These are phyloP conservation scores for Psilanteris sp. DNA, from an alignment of 1,140 invertebrate species.

Conservation along the genomic window DNA sequence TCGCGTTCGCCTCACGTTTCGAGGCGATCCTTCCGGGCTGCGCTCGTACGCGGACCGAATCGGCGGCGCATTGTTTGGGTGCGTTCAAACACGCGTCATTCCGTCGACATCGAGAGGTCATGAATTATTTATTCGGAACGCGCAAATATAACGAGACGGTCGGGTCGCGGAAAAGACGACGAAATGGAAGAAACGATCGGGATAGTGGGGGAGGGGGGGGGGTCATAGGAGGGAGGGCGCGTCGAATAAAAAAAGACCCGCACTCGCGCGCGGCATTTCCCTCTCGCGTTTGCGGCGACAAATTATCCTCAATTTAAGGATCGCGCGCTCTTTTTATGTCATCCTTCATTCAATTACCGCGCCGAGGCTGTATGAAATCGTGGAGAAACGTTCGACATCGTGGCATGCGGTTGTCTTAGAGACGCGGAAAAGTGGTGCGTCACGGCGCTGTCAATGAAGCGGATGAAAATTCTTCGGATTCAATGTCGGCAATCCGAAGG, in stretches of 20 bases:
- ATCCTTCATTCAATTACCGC: slow-evolving; percentile 51
- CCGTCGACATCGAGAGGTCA: slow-evolving; percentile 67
- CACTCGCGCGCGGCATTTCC: slow-evolving; percentile 1
- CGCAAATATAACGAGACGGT: too few species aligned
- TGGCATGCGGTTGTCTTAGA: slow-evolving; percentile 30
- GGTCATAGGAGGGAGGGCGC: too few species aligned
- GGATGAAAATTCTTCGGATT: slow-evolving; percentile 49
- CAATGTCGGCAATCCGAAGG: slow-evolving; percentile 25
- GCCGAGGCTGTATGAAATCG: slow-evolving; percentile 44
- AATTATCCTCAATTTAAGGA: slow-evolving; percentile 48
- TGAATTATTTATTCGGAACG: slow-evolving; percentile 73
- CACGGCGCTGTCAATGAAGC: slow-evolving; percentile 29
- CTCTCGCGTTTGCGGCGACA: slow-evolving; percentile 18
- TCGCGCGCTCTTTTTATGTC: slow-evolving; percentile 44
- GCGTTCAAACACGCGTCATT: slow-evolving; percentile 64
- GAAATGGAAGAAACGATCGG: neutral
- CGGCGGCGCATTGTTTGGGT: slow-evolving; percentile 48
- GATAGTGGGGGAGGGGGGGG: too few species aligned
- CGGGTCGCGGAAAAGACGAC: too few species aligned
- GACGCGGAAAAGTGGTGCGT: slow-evolving; percentile 50
- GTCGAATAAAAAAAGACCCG: slow-evolving; percentile 1
- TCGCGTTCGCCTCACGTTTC: too few species aligned
- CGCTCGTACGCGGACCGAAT: too few species aligned
- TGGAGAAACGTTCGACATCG: slow-evolving; percentile 40
- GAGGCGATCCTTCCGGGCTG: too few species aligned